phyloP scores from a whole-genome alignment of 2,888 invertebrate genomes.

The Coremacera marginata region DNA sequence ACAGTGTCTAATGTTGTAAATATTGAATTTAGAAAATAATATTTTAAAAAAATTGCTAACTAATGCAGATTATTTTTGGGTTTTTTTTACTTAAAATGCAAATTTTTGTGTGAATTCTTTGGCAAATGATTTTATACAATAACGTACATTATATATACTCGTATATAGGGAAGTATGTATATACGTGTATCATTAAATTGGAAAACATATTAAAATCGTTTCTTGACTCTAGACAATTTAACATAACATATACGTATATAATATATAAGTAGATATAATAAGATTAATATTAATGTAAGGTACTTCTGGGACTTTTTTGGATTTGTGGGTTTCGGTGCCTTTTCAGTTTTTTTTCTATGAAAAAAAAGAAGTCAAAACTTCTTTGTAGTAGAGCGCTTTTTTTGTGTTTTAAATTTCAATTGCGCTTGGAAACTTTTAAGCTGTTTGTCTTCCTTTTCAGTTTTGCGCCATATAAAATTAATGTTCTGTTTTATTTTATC shows the following conservation, averaged over 20 bases:
- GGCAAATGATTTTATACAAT: slow-evolving; percentile 20
- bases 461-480: slow-evolving; percentile 16
- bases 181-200: neutral
- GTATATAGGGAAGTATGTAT: too few relatives aligned
- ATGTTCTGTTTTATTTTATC: neutral
- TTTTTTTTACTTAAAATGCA: too few relatives aligned
- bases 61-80: slow-evolving; percentile 9
- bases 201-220: slow-evolving; percentile 17
- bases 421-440: slow-evolving; percentile 34
- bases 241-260: too few relatives aligned
- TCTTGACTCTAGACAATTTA: neutral
- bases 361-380: neutral
- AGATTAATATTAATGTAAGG: slow-evolving; percentile 21
- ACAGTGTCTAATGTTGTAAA: slow-evolving; percentile 24
- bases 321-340: neutral
- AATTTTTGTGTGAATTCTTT: neutral
- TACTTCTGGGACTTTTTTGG: slow-evolving; percentile 26
- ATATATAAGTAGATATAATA: slow-evolving; percentile 11
- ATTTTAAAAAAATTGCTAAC: slow-evolving; percentile 24
- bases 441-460: neutral
- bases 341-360: neutral
- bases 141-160: too few relatives aligned
- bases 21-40: slow-evolving; percentile 22
- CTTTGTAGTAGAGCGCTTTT: neutral
- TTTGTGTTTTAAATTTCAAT: slow-evolving; percentile 1